These are phyloP conservation scores for Latrodectus elegans DNA, from an alignment of 2,888 invertebrate genomes.

Conservation along the genomic window DNA sequence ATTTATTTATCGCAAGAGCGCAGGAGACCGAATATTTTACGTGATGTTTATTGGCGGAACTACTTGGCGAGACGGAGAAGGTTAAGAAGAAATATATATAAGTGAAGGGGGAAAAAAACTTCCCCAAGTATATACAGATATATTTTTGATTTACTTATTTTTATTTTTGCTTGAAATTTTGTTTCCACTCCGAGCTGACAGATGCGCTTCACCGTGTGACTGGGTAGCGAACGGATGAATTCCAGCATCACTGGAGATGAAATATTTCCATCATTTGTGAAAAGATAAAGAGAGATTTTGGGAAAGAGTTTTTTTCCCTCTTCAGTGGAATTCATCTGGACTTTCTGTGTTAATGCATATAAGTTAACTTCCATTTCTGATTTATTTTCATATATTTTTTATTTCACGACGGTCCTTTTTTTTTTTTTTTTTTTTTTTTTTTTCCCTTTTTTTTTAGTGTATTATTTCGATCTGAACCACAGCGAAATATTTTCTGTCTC, in stretches of 20 bases:
- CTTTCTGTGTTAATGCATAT: no score
- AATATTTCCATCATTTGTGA: conserved; percentile 54
- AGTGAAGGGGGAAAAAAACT: conserved; percentile 5
- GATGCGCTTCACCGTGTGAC: conserved; percentile 41
- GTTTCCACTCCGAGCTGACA: conserved; percentile 42
- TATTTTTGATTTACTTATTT: not conserved
- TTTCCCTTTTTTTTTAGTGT: no score
- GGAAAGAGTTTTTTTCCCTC: not conserved
- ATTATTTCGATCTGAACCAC: no score
- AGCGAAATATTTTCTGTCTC: no score
- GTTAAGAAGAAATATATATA: not conserved
- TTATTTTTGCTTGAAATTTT: conserved; percentile 25
- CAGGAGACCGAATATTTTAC: conserved; percentile 45
- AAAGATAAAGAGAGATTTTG: conserved; percentile 24
- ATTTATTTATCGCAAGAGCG: conserved; percentile 50
- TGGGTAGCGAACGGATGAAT: conserved; percentile 36
- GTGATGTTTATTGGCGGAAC: conserved; percentile 57
- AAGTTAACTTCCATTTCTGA: no score
- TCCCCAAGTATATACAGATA: conserved; percentile 19
- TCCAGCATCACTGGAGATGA: conserved; percentile 40
- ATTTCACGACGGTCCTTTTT: no score
- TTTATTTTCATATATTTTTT: no score
- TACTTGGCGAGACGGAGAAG: not conserved
- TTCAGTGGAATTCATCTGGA: not conserved
- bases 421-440: no score